Evolutionary conservation across 2,113 vertebrate genomes (phyloP).

Genomic region (Pongo pygmaeus): DNA sequence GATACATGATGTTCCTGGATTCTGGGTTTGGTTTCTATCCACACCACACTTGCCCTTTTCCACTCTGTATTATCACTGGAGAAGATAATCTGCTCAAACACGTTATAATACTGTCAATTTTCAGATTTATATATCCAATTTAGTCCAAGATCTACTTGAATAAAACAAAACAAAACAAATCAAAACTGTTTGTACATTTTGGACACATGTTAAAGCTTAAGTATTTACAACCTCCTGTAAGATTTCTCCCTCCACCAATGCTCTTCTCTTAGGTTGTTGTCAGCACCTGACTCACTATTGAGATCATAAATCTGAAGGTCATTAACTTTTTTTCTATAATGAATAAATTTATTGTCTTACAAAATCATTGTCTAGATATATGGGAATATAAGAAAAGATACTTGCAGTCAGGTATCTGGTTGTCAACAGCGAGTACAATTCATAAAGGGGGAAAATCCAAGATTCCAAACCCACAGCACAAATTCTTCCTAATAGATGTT

Average conservation of each 20-base stretch:
- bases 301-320: not conserved
- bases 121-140: not conserved
- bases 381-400: constrained; percentile 94
- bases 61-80: not conserved
- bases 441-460: constrained; percentile 76
- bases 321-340: constrained; percentile 83
- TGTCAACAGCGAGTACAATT: constrained; percentile 92
- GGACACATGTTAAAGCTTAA: not conserved
- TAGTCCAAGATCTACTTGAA: not conserved
- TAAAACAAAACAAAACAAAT: not conserved
- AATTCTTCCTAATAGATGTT: constrained; percentile 88
- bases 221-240: not conserved
- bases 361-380: constrained; percentile 97
- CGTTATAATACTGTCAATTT: not conserved
- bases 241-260: not conserved
- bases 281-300: not conserved
- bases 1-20: too few species aligned
- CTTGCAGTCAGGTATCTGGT: constrained; percentile 92
- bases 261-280: not conserved
- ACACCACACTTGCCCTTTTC: not conserved
- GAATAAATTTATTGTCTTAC: constrained; percentile 99
- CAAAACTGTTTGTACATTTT: not conserved
- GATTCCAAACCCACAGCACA: constrained; percentile 84
- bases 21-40: not conserved
- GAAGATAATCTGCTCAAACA: not conserved